A percentile compares a stretch with the other conserved stretches of the same genome.
phyloP scores from a whole-genome alignment of 2,113 vertebrate species.

The Capra hircus region DNA sequence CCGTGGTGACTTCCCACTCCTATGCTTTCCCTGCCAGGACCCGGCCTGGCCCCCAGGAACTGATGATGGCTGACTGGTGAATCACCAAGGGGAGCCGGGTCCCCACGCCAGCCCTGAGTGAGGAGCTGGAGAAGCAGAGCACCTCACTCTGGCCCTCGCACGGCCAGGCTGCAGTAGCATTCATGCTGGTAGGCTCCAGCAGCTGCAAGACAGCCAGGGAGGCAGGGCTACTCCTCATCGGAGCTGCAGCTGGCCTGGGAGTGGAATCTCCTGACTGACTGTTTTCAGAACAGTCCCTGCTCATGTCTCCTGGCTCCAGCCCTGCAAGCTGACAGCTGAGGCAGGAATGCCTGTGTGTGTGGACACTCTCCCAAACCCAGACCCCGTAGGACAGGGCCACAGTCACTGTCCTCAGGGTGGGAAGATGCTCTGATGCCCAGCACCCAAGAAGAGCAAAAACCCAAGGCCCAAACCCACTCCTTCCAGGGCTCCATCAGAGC shows the following conservation, averaged over 20 bases:
- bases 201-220: background rate
- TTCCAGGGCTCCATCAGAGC: background rate
- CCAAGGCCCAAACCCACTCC: background rate
- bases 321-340: background rate
- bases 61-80: background rate
- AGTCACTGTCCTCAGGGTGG: background rate
- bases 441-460: background rate
- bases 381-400: background rate
- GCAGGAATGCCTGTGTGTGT: background rate
- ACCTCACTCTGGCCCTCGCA: background rate
- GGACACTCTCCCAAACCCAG: background rate
- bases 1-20: background rate
- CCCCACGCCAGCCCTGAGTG: background rate
- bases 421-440: background rate
- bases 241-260: background rate
- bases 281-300: background rate
- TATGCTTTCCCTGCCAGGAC: background rate
- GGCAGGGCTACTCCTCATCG: background rate
- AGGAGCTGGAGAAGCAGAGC: background rate
- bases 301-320: background rate
- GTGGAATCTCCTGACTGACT: background rate
- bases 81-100: background rate
- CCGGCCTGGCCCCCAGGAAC: background rate
- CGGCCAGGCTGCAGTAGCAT: background rate
- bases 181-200: background rate